Evolutionary conservation across 2,113 vertebrate species (phyloP).

Genomic region (Suncus etruscus): DNA sequence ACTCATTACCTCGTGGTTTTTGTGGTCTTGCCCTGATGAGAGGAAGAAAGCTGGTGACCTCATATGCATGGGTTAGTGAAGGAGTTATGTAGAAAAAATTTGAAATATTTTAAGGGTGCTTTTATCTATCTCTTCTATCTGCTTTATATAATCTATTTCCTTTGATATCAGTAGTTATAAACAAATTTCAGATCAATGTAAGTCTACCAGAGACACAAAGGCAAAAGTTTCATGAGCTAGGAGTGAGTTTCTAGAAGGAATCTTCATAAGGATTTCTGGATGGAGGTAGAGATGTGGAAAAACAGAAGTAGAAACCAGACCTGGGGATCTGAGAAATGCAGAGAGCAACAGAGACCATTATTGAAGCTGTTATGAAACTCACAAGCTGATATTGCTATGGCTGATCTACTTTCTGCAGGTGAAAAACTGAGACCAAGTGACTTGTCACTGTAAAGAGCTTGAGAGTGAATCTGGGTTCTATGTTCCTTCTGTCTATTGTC

Average conservation of each 20-base stretch:
- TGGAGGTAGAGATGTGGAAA: background rate
- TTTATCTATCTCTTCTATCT: background rate
- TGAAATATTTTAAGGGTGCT: background rate
- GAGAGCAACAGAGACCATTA: background rate
- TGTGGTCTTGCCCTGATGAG: background rate
- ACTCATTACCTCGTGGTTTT: background rate
- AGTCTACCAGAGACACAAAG: background rate
- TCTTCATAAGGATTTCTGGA: background rate
- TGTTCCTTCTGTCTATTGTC: background rate
- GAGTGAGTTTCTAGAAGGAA: background rate
- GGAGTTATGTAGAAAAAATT: background rate
- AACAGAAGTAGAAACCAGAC: background rate
- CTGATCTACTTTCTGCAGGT: background rate
- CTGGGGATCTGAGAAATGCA: background rate
- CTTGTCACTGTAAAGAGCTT: background rate
- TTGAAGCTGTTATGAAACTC: accelerated
- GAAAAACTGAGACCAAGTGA: background rate
- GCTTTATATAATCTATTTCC: background rate
- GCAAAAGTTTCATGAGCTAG: background rate
- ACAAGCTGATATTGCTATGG: accelerated
- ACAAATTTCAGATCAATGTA: background rate
- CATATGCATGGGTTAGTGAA: accelerated
- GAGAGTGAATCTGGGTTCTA: background rate
- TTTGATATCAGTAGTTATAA: conserved; percentile 1
- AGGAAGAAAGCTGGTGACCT: accelerated